Base-by-base conservation (phyloP, 2,797 vertebrate species). In the Coracias cyanogaster region DNA sequence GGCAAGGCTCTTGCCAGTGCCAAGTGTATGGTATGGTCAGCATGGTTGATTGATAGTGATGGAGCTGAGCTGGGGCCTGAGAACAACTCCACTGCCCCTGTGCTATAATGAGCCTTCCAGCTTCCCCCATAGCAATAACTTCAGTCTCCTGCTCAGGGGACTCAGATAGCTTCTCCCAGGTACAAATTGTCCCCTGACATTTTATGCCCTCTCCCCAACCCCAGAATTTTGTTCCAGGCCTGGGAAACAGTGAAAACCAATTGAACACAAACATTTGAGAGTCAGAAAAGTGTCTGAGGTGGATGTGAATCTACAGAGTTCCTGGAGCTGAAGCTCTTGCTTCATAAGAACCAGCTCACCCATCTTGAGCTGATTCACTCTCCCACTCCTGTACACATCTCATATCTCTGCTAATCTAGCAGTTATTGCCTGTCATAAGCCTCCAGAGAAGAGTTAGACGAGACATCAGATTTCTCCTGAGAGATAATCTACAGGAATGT, bases 311-410 rank as follows among this genome's bases (percentile, higher is more conserved):
- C 78, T 62, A 31, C n/a, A 80, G 62, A 61, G 43, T 15, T 89
- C 65, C 65, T 54, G 49, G 26, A 41, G 45, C 39, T 65, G 39
- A 65, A 78, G 33, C 28, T 41, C 89, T 94, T 93, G 80, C 91
- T 67, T 91, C 89, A 91, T 86, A 73, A 86, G 62, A 84, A 17
- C 90, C 66, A 92, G 48, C 52, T 95, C 80, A 93, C 70, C 28
- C 73, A 60, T 52, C n/a, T 52, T 8, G 6, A 72, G 73, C 84
- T 95, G 94, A 95, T 82, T 97, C 94, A 96, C 70, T 58, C 46
- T 83, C 73, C 39, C 61, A 65, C 87, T 88, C 46, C 58, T 71
- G 4, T 51, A 11, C 37, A 21, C 1, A 4, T 37, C 60, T 61
- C 82, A 25, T 66, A 64, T 64, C 73, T 87, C 73, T 82, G 62